phyloP scores from a whole-genome alignment of 2,797 vertebrate species.

The Gorsachius magnificus region DNA sequence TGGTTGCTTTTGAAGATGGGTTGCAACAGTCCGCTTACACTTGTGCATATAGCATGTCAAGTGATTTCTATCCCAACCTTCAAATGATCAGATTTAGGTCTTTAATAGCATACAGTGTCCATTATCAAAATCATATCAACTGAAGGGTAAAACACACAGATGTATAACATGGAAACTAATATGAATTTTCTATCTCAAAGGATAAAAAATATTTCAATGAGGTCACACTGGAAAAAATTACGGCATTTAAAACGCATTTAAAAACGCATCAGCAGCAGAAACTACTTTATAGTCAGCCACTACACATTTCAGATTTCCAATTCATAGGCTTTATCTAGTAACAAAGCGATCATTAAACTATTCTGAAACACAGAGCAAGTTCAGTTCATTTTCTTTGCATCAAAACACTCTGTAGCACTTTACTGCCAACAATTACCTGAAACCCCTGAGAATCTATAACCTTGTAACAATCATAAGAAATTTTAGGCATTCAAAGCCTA shows the following conservation, averaged over 20 bases:
- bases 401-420: conserved; percentile 14
- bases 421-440: conserved; percentile 50
- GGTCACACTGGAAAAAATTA: conserved; percentile 60
- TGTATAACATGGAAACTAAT: conserved; percentile 42
- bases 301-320: conserved; percentile 59
- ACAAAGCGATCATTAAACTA: conserved; percentile 74
- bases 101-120: conserved; percentile 47
- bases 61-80: conserved; percentile 54
- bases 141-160: conserved; percentile 49
- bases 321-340: conserved; percentile 54
- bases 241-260: conserved; percentile 65
- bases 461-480: conserved; percentile 59
- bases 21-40: conserved; percentile 49
- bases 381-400: conserved; percentile 44
- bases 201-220: conserved; percentile 66
- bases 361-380: conserved; percentile 71
- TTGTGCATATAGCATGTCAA: conserved; percentile 47
- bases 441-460: conserved; percentile 73
- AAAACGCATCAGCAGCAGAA: conserved; percentile 68
- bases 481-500: background rate
- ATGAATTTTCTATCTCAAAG: conserved; percentile 49
- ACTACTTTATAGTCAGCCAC: conserved; percentile 64
- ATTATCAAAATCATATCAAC: conserved; percentile 52
- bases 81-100: conserved; percentile 58
- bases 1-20: conserved; percentile 63